A percentile compares a stretch with the other conserved stretches of the same genome.
Evolutionary conservation across 2,888 invertebrate genomes (phyloP).

Genomic region (Xylocampa areola): DNA sequence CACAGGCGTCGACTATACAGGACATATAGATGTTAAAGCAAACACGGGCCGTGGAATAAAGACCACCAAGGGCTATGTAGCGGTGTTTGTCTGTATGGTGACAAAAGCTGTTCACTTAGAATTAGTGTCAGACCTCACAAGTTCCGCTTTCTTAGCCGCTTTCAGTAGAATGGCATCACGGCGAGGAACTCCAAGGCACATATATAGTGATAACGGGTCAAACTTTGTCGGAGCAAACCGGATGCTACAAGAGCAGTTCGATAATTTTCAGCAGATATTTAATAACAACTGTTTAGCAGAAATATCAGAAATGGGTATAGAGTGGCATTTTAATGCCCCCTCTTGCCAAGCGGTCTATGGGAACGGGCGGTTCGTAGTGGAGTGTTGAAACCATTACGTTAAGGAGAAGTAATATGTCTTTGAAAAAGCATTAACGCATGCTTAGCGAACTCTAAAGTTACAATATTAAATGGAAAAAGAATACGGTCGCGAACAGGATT

Average conservation of each 20-base stretch:
- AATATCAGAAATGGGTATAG: slow-evolving; percentile 4
- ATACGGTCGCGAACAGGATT: too few species aligned
- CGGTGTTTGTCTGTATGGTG: slow-evolving; percentile 47
- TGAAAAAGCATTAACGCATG: too few species aligned
- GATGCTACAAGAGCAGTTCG: slow-evolving; percentile 25
- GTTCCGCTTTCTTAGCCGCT: slow-evolving; percentile 54
- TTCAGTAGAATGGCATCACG: slow-evolving; percentile 53
- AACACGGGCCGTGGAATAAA: slow-evolving; percentile 3
- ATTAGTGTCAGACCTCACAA: slow-evolving; percentile 55
- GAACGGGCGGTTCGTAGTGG: neutral
- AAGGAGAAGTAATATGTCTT: too few species aligned
- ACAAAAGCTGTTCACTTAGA: slow-evolving; percentile 60
- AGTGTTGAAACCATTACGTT: too few species aligned
- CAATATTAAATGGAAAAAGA: too few species aligned
- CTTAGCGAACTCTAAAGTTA: too few species aligned
- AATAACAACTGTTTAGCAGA: neutral
- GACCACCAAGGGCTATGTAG: slow-evolving; percentile 28
- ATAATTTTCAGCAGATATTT: slow-evolving; percentile 1
- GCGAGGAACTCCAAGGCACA: slow-evolving; percentile 48
- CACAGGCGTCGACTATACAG: slow-evolving; percentile 1
- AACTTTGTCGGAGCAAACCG: slow-evolving; percentile 55
- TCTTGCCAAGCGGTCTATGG: neutral
- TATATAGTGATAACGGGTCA: slow-evolving; percentile 57
- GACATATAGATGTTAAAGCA: slow-evolving; percentile 1
- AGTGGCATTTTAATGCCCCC: slow-evolving; percentile 8